phyloP scores from a whole-genome alignment of 2,797 vertebrate genomes.

The Poliocrania exsul region DNA sequence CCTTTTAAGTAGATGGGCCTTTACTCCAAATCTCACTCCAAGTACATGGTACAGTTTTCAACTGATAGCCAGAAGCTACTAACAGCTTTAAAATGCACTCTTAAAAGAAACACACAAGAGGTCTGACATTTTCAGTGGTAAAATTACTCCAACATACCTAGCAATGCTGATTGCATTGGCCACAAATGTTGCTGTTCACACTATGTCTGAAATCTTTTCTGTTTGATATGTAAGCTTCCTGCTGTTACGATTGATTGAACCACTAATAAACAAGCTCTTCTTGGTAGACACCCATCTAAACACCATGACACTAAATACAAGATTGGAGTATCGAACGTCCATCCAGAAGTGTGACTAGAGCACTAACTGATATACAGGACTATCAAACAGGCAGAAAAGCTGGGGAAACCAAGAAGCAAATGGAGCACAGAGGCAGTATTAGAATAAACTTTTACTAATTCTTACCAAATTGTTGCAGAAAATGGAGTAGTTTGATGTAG shows the following conservation, averaged over 20 bases:
- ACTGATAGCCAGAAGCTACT: background rate
- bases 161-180: background rate
- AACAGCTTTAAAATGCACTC: background rate
- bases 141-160: background rate
- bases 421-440: background rate
- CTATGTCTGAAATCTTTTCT: constrained; percentile 7
- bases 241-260: background rate
- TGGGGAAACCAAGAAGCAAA: background rate
- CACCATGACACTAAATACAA: background rate
- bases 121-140: background rate
- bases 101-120: background rate
- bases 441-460: background rate
- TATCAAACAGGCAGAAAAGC: background rate
- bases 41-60: background rate
- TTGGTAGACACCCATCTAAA: background rate
- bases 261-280: background rate
- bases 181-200: background rate
- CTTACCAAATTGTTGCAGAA: background rate
- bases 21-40: background rate
- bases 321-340: background rate
- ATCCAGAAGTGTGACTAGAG: background rate
- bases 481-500: background rate
- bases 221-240: constrained; percentile 7
- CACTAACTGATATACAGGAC: background rate
- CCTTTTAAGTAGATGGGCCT: background rate